phyloP scores from a whole-genome alignment of 2,888 invertebrate species.

The Neoaliturus tenellus region DNA sequence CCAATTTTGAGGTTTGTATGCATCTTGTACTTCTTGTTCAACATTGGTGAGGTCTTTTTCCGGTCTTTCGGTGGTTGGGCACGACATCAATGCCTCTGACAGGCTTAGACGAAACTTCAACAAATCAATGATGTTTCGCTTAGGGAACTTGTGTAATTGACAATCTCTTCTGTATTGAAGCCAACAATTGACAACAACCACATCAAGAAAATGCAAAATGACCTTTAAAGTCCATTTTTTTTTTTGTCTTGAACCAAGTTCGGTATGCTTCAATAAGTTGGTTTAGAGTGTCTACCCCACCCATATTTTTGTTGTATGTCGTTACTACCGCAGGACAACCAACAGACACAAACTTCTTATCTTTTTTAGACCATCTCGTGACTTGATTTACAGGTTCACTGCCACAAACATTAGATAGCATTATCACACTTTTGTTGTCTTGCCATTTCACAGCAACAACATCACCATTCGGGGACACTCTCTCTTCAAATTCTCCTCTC shows the following conservation, averaged over 20 bases:
- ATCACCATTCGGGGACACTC: background rate
- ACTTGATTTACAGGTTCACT: conserved; percentile 17
- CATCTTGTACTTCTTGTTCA: background rate
- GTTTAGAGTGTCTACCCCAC: conserved; percentile 40
- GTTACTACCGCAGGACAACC: conserved; percentile 8
- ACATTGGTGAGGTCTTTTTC: background rate
- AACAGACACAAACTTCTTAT: background rate
- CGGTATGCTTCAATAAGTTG: conserved; percentile 31
- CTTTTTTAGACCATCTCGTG: conserved; percentile 1
- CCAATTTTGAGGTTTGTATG: background rate
- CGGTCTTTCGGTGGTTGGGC: no score
- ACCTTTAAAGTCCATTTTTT: conserved; percentile 45
- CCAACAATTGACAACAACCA: conserved; percentile 36
- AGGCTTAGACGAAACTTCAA: background rate
- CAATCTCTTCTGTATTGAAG: conserved; percentile 26
- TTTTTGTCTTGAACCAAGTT: conserved; percentile 40
- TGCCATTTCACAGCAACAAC: conserved; percentile 24
- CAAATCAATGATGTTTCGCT: background rate
- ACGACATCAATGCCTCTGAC: background rate
- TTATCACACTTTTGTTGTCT: background rate
- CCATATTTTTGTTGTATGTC: conserved; percentile 32
- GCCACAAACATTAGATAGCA: conserved; percentile 37
- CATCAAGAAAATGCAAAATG: conserved; percentile 29
- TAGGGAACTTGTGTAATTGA: background rate
- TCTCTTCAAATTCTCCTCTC: conserved; percentile 28